These are phyloP conservation scores for Drosophila niveifrons DNA, from an alignment of 2,888 invertebrate genomes.

Conservation along the genomic window DNA sequence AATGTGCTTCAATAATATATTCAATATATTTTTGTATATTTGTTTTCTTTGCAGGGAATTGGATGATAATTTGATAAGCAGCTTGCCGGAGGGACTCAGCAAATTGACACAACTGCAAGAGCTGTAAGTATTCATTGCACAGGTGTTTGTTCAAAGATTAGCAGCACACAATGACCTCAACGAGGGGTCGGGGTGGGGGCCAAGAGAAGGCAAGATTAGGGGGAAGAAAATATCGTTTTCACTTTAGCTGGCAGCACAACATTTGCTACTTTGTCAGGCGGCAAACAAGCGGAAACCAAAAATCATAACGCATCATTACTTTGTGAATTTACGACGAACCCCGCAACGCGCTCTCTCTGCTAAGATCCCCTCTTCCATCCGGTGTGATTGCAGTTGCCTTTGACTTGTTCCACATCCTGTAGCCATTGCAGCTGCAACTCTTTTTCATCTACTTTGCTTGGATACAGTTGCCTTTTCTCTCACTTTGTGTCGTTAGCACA, in stretches of 20 bases:
- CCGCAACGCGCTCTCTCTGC: background rate
- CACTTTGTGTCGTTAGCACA: background rate
- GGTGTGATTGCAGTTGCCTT: slow-evolving; percentile 32
- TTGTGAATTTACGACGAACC: slow-evolving; percentile 75
- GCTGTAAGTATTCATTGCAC: slow-evolving; percentile 90
- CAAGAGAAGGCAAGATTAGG: background rate
- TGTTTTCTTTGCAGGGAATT: slow-evolving; percentile 88
- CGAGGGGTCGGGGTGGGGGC: background rate
- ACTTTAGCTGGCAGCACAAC: slow-evolving; percentile 54
- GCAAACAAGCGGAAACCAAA: slow-evolving; percentile 76
- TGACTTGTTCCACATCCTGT: slow-evolving; percentile 57
- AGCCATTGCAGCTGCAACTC: slow-evolving; percentile 45
- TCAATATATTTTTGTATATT: slow-evolving; percentile 21
- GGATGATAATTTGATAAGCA: slow-evolving; percentile 90
- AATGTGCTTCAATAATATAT: slow-evolving; percentile 43
- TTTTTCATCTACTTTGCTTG: slow-evolving; percentile 6
- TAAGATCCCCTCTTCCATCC: background rate
- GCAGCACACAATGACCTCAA: background rate
- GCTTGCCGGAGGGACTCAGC: slow-evolving; percentile 91
- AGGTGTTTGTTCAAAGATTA: slow-evolving; percentile 64
- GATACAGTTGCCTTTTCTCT: slow-evolving; percentile 12
- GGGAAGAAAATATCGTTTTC: slow-evolving; percentile 3
- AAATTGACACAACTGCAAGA: slow-evolving; percentile 92
- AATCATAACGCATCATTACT: slow-evolving; percentile 83
- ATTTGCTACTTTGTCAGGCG: slow-evolving; percentile 65